These are phyloP conservation scores for Dysmachus trigonus DNA, from an alignment of 2,888 invertebrate genomes.

Conservation along the genomic window DNA sequence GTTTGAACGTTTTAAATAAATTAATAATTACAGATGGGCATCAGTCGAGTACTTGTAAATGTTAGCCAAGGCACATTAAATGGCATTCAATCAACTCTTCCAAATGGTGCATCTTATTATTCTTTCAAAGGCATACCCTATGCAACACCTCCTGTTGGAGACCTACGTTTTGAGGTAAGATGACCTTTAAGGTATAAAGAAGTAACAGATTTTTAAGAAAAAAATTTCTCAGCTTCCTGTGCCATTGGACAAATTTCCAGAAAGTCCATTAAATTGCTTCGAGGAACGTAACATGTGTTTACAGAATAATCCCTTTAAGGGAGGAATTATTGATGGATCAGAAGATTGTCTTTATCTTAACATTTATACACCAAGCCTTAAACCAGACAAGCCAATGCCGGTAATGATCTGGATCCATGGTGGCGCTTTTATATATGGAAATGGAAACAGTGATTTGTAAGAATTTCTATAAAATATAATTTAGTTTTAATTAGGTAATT, in stretches of 20 bases:
- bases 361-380: conserved; percentile 58
- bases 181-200: no score
- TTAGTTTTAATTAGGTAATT: not conserved
- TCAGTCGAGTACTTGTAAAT: conserved; percentile 49
- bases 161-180: conserved; percentile 61
- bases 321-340: conserved; percentile 55
- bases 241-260: conserved; percentile 56
- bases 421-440: conserved; percentile 59
- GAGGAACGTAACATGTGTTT: conserved; percentile 57
- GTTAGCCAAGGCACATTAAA: conserved; percentile 66
- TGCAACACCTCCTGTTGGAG: conserved; percentile 68
- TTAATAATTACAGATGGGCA: not conserved
- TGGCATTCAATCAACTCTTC: conserved; percentile 62
- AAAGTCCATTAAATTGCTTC: conserved; percentile 58
- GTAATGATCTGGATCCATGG: conserved; percentile 64
- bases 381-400: conserved; percentile 52
- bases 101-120: conserved; percentile 63
- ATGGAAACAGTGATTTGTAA: conserved; percentile 59
- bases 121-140: conserved; percentile 69
- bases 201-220: no score
- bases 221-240: conserved; percentile 56
- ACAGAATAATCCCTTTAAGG: conserved; percentile 57
- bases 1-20: not conserved
- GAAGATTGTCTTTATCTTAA: conserved; percentile 62
- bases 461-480: not conserved